Evolutionary conservation across 2,888 invertebrate genomes (phyloP).

Genomic region (Adelphocoris suturalis): DNA sequence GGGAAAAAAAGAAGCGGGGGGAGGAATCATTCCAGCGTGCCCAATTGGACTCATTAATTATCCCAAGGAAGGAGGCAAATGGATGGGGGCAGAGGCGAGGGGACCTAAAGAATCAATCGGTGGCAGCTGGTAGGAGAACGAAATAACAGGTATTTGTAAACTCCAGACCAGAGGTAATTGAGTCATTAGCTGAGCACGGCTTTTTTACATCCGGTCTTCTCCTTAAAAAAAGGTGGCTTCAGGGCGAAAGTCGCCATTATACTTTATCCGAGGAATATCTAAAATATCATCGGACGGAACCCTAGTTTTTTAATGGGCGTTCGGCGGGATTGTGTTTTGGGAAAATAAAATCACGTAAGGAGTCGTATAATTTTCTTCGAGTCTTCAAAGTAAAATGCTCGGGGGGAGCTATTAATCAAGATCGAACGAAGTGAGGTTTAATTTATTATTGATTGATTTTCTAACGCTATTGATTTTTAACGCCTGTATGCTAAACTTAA

Average conservation of each 20-base stretch:
- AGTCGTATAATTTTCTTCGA: neutral
- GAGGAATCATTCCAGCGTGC: neutral
- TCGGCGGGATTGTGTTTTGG: constrained; percentile 3
- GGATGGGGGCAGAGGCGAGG: neutral
- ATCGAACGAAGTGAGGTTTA: no score
- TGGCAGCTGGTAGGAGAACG: constrained; percentile 49
- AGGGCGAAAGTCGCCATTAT: constrained; percentile 42
- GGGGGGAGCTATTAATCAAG: no score
- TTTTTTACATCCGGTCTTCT: constrained; percentile 47
- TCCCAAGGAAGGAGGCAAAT: constrained; percentile 4
- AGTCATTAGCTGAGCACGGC: constrained; percentile 56
- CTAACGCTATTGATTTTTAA: no score
- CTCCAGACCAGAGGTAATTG: constrained; percentile 48
- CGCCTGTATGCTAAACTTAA: no score
- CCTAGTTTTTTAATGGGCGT: neutral
- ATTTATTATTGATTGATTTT: no score
- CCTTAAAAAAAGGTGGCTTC: constrained; percentile 38
- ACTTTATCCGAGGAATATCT: constrained; percentile 18
- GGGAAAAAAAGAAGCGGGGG: neutral
- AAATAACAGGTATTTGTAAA: constrained; percentile 57
- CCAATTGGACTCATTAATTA: constrained; percentile 46
- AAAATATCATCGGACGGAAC: constrained; percentile 20
- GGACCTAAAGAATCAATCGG: constrained; percentile 41
- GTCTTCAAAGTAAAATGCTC: no score
- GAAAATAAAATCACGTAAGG: constrained; percentile 26